Conservation (phyloP, 2,113 vertebrate species). For the Gymnocephalus cernua region DNA sequence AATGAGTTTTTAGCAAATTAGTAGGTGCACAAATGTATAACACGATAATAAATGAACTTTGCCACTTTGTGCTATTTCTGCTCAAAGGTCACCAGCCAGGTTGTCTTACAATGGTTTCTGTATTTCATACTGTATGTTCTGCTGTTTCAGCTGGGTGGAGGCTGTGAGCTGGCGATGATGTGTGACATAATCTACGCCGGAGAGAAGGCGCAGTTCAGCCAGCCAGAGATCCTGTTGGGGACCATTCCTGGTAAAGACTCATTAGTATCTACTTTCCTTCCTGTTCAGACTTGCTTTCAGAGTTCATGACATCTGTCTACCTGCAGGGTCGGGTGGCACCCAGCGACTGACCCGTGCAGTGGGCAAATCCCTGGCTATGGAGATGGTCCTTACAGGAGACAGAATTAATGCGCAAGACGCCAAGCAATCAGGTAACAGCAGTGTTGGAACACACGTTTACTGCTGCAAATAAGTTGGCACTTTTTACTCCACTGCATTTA, state of each 20-base stretch:
- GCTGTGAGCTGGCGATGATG: conserved; percentile 99
- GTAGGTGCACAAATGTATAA: neutral
- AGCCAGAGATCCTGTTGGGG: conserved; percentile 95
- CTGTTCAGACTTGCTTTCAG: neutral
- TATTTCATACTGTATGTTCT: neutral
- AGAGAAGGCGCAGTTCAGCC: conserved; percentile 95
- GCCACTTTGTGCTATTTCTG: neutral
- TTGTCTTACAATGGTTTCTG: neutral
- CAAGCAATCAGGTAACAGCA: conserved; percentile 89
- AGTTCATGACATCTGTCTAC: conserved; percentile 6
- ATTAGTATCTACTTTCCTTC: neutral
- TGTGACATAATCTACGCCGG: conserved; percentile 97
- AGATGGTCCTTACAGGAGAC: conserved; percentile 95
- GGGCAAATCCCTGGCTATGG: conserved; percentile 96
- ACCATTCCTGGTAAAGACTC: conserved; percentile 93
- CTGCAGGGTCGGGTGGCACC: conserved; percentile 90
- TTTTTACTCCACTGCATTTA: neutral
- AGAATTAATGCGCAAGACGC: conserved; percentile 91
- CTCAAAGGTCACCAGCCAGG: neutral
- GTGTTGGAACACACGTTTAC: neutral
- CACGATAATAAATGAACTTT: too few relatives aligned
- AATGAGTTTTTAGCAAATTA: neutral
- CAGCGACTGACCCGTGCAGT: conserved; percentile 93
- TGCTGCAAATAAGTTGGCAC: neutral
- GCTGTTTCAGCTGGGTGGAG: conserved; percentile 90